Base-by-base conservation (phyloP, 1,140 invertebrate species). In the Diploscapter pachys region DNA sequence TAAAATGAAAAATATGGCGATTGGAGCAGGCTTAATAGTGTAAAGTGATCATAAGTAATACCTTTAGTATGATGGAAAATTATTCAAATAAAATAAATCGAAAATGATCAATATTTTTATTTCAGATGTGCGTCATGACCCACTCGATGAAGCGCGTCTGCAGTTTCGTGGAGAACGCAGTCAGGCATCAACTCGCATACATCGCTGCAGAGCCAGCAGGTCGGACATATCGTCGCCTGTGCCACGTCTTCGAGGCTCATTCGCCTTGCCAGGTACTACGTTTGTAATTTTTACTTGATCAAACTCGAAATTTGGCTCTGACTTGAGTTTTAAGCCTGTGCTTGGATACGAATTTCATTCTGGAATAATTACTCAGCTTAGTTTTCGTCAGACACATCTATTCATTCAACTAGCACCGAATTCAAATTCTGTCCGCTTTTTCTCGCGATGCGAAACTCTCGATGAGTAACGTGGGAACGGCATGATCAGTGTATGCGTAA, bases 181-280 rank as follows among this genome's bases (percentile, higher is more conserved):
- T 51, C n/a, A 63, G 57, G 31, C 49, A 55, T 3, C 59, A 71
- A 5, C 13, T 76, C 8, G 74, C 71, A 2, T 76, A 71, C 74
- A 63, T 76, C 5, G 74, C 74, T 8, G 56, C 63, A n/a, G 74
- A 76, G 51, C 74, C 74, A 31, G 51, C 67, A 0, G 74, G 74
- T 57, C 51, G 59, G 53, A 76, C 69, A 5, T 76, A 76, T 68
- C 67, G 74, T 0, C 59, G 68, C 0, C 74, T 64, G 3, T 76
- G 74, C 53, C 74, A 76, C 49, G 67, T 76, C 13, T 76, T 76
- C 49, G 6, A 59, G 50, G 50, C 57, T 31, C 31, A 31, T 31
- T 31, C 31, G 31, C 31, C 31, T 31, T 31, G 31, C 31, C 31
- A 31, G 31, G 31, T 31, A 31, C 31, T 31, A 31, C 1, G 31